Evolutionary conservation across 2,113 vertebrate genomes (phyloP), one percentile per base, ranked within the genome.

Genomic region (Pelecanoides urinatrix): DNA sequence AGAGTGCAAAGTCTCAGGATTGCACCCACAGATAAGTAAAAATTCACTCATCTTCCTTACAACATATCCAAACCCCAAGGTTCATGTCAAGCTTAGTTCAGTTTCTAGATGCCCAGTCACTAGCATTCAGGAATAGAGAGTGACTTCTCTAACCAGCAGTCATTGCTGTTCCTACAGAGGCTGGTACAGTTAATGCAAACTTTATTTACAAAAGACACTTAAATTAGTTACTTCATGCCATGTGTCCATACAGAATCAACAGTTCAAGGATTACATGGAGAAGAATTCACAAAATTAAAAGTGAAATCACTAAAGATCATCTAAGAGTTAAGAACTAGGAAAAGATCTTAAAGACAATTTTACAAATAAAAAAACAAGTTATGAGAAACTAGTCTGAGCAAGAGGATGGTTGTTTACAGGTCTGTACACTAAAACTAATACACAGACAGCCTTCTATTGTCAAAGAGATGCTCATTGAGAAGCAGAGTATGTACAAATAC

Each of bases 181-280:
- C 93, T 85, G 88, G 84, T 95, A 97, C 87, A 97, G 97, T 98
- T 99, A 99, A 99, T 98, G 98, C 98, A 99, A 99, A 99, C 98
- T 99, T 99, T 99, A 99, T 99, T 99, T 99, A 99, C 98, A 98
- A 98, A 99, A 98, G 97, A 98, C 97, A 98, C 97, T 98, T 98
- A 98, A 98, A 98, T 98, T 98, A 98, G 98, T 98, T 98, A 98
- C 98, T 97, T 99, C 99, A 99, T 99, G 99, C 99, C 98, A 99
- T 99, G 99, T 99, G 98, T 98, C 98, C 98, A 98, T 98, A 99
- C 98, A 98, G 98, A 99, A 98, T 98, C 97, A 98, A 98, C 97
- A 96, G 97, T 98, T 98, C 97, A 97, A 97, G 97, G 97, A 95
- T 94, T 98, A 99, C 95, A 98, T 98, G 97, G 92, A 98, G 94